phyloP scores from a whole-genome alignment of 1,140 invertebrate species.

The Drosophila persimilis region DNA sequence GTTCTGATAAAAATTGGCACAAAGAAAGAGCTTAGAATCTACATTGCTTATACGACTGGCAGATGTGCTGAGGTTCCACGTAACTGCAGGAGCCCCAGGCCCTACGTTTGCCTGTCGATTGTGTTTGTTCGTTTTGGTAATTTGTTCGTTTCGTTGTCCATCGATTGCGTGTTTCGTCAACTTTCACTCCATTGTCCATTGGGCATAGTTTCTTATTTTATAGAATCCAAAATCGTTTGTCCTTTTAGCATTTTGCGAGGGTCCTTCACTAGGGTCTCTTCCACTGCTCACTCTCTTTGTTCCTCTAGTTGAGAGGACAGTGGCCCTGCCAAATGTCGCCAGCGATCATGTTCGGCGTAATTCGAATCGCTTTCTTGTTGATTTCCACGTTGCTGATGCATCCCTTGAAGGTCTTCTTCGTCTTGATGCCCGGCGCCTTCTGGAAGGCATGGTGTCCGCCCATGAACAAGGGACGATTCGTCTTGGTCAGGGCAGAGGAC shows the following conservation, averaged over 20 bases:
- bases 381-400: conserved; percentile 91
- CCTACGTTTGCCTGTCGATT: conserved; percentile 37
- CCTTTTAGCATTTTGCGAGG: conserved; percentile 2
- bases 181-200: conserved; percentile 7
- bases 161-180: conserved; percentile 32
- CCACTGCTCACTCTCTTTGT: too few species aligned
- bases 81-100: conserved; percentile 2
- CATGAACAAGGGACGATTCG: conserved; percentile 93
- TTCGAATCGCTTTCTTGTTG: conserved; percentile 85
- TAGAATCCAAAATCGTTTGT: conserved; percentile 25
- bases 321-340: conserved; percentile 88
- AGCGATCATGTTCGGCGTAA: conserved; percentile 86
- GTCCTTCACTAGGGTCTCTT: not conserved
- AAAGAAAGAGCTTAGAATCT: conserved; percentile 39
- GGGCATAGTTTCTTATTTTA: conserved; percentile 2
- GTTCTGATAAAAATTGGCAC: conserved; percentile 50
- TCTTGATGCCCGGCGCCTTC: conserved; percentile 85
- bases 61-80: conserved; percentile 9
- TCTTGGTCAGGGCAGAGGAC: conserved; percentile 89
- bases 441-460: conserved; percentile 90
- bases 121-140: conserved; percentile 15
- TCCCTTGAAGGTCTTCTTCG: conserved; percentile 90
- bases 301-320: conserved; percentile 87
- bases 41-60: conserved; percentile 53
- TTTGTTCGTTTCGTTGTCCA: conserved; percentile 65